Conservation (phyloP, 1,140 invertebrate genomes). For the Hycleus cichorii region DNA sequence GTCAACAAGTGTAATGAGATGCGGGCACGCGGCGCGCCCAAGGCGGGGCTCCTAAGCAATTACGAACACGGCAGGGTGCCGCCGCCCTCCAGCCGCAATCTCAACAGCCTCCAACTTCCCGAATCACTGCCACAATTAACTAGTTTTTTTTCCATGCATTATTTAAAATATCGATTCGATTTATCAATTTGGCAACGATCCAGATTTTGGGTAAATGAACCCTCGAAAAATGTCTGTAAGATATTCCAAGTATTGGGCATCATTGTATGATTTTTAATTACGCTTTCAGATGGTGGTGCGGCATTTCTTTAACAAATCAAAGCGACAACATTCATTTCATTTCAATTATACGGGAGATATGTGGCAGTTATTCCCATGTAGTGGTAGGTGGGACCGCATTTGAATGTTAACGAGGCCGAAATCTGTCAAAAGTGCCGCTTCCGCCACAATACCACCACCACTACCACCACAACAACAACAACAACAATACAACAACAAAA, state of each 20-base stretch:
- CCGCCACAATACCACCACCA: conserved; percentile 9
- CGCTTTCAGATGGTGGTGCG: conserved; percentile 3
- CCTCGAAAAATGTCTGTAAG: not conserved
- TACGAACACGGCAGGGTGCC: conserved; percentile 32
- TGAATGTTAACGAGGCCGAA: conserved; percentile 38
- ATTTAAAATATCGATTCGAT: not conserved
- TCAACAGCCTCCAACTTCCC: too few relatives aligned
- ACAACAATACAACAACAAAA: too few relatives aligned
- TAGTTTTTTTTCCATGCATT: conserved; percentile 1
- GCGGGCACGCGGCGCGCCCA: conserved; percentile 40
- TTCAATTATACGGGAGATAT: conserved; percentile 35
- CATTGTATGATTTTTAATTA: too few relatives aligned
- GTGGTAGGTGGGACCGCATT: conserved; percentile 34
- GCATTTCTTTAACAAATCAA: conserved; percentile 20
- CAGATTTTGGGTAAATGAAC: not conserved
- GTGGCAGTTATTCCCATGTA: conserved; percentile 36
- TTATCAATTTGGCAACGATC: too few relatives aligned
- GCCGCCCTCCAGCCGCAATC: conserved; percentile 22
- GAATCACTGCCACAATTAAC: not conserved
- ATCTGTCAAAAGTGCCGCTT: conserved; percentile 37
- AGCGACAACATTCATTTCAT: conserved; percentile 26
- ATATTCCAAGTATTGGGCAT: too few relatives aligned
- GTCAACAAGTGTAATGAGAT: conserved; percentile 42
- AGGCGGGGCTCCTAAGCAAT: conserved; percentile 38
- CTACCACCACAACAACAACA: too few relatives aligned